Evolutionary conservation across 1,140 invertebrate species (phyloP), one percentile per base, ranked within the genome.

Genomic region (Euborellia annulipes): DNA sequence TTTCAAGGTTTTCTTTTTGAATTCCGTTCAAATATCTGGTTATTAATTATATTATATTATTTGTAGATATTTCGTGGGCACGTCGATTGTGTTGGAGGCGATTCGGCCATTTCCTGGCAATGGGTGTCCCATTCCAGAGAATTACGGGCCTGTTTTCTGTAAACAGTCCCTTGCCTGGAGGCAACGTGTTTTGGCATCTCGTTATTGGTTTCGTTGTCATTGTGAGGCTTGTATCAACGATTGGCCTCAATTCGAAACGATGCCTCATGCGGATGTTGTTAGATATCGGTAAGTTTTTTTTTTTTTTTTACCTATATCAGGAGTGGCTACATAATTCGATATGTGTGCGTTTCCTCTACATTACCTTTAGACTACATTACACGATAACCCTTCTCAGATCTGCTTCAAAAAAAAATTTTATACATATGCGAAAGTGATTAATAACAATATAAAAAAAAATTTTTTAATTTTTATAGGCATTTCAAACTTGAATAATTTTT

Each of bases 91-190:
- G 1, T 64, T 88, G 1, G 68, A 74, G 16, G 72, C 84, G 1
- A 72, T 73, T 1, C 68, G 76, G 40, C 72, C 75, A 0, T 58
- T 87, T 37, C 23, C 23, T 6, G 55, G 62, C 11, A 60, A 68
- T 1, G 79, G 79, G 1, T 75, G 82, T 27, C 57, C 76, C 36
- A 70, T 90, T 1, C 70, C 76, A 1, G 88, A 91, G 55, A 90
- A 90, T 13, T 93, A 93, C 61, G 86, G 86, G 0, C 84, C 83
- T 4, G 69, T 82, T 45, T 88, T 84, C 58, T 76, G 79, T 3
- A 75, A 79, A 50, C 72, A 71, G 38, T 64, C 55, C 16, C 55
- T 72, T 7, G 61, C 63, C n/a, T 73, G 83, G 14, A 63, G 88
- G 1, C 73, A 76, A 53, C 61, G 68, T 36, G 70, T 72, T 8